phyloP scores from a whole-genome alignment of 2,888 invertebrate species.

The Gisinianus flammeolus region DNA sequence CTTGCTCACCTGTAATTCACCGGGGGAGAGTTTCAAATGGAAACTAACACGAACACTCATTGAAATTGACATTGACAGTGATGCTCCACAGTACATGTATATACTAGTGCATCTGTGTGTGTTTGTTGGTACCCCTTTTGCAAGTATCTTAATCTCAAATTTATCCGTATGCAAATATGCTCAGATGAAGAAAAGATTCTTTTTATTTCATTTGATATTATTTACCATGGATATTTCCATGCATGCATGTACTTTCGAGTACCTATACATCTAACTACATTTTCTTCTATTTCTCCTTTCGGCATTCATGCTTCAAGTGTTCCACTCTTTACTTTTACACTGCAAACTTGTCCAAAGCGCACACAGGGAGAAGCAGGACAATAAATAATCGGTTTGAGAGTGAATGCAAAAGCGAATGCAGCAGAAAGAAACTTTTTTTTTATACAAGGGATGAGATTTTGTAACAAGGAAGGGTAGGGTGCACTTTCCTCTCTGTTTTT shows the following conservation, averaged over 20 bases:
- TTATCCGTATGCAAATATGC: background rate
- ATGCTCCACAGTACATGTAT: background rate
- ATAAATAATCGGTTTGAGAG: background rate
- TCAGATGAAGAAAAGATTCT: too few species aligned
- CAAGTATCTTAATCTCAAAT: background rate
- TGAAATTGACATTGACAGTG: background rate
- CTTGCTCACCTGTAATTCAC: background rate
- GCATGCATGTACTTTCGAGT: background rate
- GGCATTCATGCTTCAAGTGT: background rate
- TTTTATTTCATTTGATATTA: too few species aligned
- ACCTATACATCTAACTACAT: background rate
- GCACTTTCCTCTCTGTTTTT: background rate
- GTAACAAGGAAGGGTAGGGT: slow-evolving; percentile 15
- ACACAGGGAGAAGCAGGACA: background rate
- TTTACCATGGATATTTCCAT: background rate
- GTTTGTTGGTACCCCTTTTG: background rate
- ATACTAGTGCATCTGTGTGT: background rate
- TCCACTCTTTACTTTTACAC: background rate
- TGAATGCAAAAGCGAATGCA: background rate
- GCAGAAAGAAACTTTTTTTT: too few species aligned
- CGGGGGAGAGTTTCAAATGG: background rate
- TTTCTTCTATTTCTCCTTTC: background rate
- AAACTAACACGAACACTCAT: background rate
- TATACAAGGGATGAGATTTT: background rate
- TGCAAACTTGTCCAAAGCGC: background rate